Evolutionary conservation across 1,140 invertebrate genomes (phyloP).

Genomic region (Muscidifurax raptorellus): DNA sequence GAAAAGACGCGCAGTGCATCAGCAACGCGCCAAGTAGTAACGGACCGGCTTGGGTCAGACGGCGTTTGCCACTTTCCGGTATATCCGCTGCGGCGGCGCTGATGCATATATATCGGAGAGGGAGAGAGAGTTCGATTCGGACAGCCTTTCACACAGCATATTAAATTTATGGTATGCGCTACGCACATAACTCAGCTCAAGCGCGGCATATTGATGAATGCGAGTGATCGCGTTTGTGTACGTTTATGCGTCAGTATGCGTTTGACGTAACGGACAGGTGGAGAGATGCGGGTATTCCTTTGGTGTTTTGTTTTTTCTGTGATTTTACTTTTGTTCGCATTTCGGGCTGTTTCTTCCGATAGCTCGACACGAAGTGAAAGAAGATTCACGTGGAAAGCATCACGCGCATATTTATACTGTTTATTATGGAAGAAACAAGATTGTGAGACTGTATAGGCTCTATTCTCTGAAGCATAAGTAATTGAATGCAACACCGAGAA

Average conservation of each 20-base stretch:
- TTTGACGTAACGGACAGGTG: not conserved
- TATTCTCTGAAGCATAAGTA: no score
- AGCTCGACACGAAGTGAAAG: no score
- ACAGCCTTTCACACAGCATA: constrained; percentile 62
- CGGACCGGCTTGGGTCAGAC: not conserved
- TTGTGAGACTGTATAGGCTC: no score
- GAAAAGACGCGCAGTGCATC: constrained; percentile 29
- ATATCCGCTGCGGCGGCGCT: no score
- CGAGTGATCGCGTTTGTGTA: not conserved
- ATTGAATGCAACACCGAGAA: no score
- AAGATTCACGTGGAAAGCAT: no score
- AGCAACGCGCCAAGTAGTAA: constrained; percentile 15
- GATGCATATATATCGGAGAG: not conserved
- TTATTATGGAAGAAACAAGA: no score
- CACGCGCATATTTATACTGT: no score
- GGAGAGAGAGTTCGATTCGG: constrained; percentile 4
- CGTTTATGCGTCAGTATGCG: not conserved
- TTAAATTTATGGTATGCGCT: constrained; percentile 65
- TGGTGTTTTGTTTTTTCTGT: not conserved
- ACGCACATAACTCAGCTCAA: constrained; percentile 59
- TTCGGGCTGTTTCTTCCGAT: not conserved
- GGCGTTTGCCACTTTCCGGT: not conserved
- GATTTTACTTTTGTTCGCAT: not conserved
- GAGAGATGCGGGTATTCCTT: not conserved
- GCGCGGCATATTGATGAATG: constrained; percentile 5